phyloP scores from a whole-genome alignment of 2,888 invertebrate genomes.

The Apotomis turbidana region DNA sequence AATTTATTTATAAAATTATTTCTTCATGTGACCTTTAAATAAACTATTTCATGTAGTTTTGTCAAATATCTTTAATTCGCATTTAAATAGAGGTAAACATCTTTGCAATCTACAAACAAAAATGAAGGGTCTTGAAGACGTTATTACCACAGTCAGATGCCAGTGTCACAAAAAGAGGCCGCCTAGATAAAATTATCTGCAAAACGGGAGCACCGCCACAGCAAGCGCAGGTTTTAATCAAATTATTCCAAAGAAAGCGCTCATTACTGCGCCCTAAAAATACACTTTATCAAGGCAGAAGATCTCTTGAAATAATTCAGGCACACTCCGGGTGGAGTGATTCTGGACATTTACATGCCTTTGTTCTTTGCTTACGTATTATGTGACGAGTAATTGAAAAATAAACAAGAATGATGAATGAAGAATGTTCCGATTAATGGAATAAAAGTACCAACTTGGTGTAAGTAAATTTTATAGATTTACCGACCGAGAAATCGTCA shows the following conservation, averaged over 20 bases:
- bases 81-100: too few species aligned
- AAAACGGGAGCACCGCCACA: constrained; percentile 11
- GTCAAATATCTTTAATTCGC: too few species aligned
- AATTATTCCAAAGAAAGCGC: constrained; percentile 23
- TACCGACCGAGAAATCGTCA: too few species aligned
- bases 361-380: constrained; percentile 5
- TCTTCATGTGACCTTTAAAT: too few species aligned
- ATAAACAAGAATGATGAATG: constrained; percentile 12
- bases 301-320: constrained; percentile 29
- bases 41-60: too few species aligned
- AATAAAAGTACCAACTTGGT: not conserved
- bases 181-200: constrained; percentile 24
- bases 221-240: constrained; percentile 26
- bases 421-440: not conserved
- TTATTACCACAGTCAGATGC: constrained; percentile 5
- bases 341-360: constrained; percentile 22
- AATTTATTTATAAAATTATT: too few species aligned
- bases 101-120: not conserved
- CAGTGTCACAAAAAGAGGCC: constrained; percentile 20
- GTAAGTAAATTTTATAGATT: not conserved
- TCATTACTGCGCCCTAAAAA: constrained; percentile 26
- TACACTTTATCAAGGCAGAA: constrained; percentile 16
- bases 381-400: constrained; percentile 20
- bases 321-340: constrained; percentile 1
- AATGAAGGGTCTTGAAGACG: constrained; percentile 7